phyloP scores from a whole-genome alignment of 2,113 vertebrate species.

The human region DNA sequence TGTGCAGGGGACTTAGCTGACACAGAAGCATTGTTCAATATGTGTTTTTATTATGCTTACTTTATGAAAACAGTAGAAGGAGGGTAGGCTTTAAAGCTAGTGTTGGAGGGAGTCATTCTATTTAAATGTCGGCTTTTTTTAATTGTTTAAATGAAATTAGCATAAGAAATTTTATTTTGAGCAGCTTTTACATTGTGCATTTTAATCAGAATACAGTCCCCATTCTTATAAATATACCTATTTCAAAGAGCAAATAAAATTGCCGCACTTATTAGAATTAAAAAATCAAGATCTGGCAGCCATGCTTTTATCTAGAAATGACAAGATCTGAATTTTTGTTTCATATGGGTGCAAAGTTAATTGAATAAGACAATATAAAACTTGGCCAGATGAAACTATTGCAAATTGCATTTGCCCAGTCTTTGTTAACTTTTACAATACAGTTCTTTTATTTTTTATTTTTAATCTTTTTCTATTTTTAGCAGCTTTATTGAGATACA shows the following conservation, averaged over 20 bases:
- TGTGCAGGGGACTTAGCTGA: not conserved
- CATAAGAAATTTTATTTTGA: not conserved
- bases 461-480: too few relatives aligned
- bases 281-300: not conserved
- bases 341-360: not conserved
- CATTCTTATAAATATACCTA: not conserved
- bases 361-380: not conserved
- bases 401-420: not conserved
- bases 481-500: too few relatives aligned
- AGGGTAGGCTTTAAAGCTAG: not conserved
- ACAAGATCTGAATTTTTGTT: not conserved
- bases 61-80: not conserved
- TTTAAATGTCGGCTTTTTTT: not conserved
- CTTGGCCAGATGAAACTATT: not conserved
- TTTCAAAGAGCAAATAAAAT: not conserved
- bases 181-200: not conserved
- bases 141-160: slow-evolving; percentile 1
- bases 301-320: not conserved
- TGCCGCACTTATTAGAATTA: not conserved
- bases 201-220: not conserved
- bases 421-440: not conserved
- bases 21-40: not conserved
- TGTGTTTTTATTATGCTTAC: not conserved
- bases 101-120: not conserved
- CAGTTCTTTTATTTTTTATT: not conserved